Evolutionary conservation across 1,140 invertebrate genomes (phyloP).

Genomic region (Marisa cornuarietis): DNA sequence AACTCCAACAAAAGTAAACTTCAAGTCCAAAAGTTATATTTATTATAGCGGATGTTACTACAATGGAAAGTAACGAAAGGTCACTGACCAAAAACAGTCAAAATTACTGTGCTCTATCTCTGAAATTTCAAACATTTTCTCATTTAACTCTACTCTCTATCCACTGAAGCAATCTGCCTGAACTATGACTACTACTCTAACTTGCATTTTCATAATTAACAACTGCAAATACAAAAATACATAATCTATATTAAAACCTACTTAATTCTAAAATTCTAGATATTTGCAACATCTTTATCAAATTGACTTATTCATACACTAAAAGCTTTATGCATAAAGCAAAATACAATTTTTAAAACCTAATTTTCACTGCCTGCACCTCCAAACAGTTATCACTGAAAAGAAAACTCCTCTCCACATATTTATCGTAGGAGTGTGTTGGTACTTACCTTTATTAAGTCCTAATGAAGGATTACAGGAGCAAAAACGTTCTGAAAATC

Average conservation of each 20-base stretch:
- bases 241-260: no score
- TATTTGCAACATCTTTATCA: background rate
- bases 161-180: background rate
- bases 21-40: background rate
- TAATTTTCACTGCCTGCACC: background rate
- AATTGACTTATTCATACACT: no score
- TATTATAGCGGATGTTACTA: no score
- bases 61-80: no score
- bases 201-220: background rate
- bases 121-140: background rate
- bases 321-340: background rate
- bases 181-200: no score
- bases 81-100: background rate
- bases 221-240: background rate
- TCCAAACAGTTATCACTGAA: background rate
- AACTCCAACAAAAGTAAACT: background rate
- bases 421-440: background rate
- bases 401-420: background rate
- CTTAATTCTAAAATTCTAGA: no score
- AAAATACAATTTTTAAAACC: background rate
- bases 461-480: conserved; percentile 68
- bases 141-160: background rate
- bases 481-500: conserved; percentile 69
- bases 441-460: conserved; percentile 63
- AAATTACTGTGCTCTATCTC: background rate